Evolutionary conservation across 30 jellyfish, hydroid and myxozoan genomes (phyloP), one percentile per base, ranked within the genome.

Genomic region (Cassiopea xamachana): DNA sequence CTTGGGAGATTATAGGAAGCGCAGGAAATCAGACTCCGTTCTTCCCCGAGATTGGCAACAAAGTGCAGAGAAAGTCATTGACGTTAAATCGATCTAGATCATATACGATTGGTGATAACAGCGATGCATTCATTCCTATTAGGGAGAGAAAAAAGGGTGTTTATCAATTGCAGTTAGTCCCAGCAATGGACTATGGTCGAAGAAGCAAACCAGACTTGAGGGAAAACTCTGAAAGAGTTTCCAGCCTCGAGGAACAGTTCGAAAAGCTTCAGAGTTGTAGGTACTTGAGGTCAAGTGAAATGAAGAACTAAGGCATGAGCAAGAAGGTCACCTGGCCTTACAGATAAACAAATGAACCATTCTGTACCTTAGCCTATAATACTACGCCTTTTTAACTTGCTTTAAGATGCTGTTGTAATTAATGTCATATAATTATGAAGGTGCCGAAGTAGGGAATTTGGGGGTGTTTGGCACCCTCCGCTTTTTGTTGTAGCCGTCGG

Each of bases 201-300:
- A n/a, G 60, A 68, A 43, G 17, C 59, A 83, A 19, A 39, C 2
- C 18, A 14, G 71, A 6, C 1, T 9, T 2, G 64, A 83, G 80
- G 44, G 2, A 43, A 10, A 69, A 16, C 6, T n/a, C 69, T 7
- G 43, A 71, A 50, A 80, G 27, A 1, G 60, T 2, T 10, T 2
- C 79, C 5, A 69, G 80, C 17, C 64, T 83, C 7, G 84, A 73
- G 7, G 92, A 83, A 48, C 92, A 83, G 48, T 83, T 83, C 71
- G 92, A 83, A 19, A 83, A 83, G 64, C 84, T 83, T 0, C 80
- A 73, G 55, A 64, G 44, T 67, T 83, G 92, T 72, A 83, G 92
- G 71, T 83, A 83, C 19, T 44, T 83, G 59, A 80, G 89, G 69
- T 44, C 80, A 1, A 59, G 69, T 19, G 80, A 4, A 9, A 14